Conservation (phyloP, 2,113 vertebrate species). For the Cromileptes altivelis region DNA sequence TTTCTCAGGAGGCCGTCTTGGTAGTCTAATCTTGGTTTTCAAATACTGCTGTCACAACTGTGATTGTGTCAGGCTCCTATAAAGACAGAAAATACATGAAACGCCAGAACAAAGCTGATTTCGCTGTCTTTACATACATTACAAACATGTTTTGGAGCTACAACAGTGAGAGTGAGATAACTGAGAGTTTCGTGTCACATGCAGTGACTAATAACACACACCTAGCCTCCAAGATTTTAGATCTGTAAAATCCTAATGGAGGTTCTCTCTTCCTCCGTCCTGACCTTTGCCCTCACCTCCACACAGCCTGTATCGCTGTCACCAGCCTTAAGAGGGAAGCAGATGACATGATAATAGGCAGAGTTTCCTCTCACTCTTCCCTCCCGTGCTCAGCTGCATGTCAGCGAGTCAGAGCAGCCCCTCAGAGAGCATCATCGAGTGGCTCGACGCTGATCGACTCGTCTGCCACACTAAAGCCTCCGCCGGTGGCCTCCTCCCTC, state of each 20-base stretch:
- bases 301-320: background rate
- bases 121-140: background rate
- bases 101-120: background rate
- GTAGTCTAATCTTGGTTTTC: background rate
- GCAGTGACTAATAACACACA: too few relatives aligned
- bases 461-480: constrained; percentile 30
- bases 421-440: background rate
- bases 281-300: constrained; percentile 47
- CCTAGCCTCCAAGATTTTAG: too few relatives aligned
- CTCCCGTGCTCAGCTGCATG: background rate
- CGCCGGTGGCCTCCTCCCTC: constrained; percentile 4
- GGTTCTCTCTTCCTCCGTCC: background rate
- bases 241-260: background rate
- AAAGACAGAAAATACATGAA: background rate
- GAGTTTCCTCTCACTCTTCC: constrained; percentile 1
- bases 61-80: constrained; percentile 1
- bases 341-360: rapidly evolving
- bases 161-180: background rate
- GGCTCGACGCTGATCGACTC: background rate
- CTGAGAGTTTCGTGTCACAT: background rate
- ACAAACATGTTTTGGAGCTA: background rate
- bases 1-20: background rate
- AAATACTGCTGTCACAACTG: background rate
- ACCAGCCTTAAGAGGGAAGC: background rate
- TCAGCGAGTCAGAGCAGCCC: constrained; percentile 5